Evolutionary conservation across 2,797 vertebrate genomes (phyloP).

Genomic region (Amniataba percoides): DNA sequence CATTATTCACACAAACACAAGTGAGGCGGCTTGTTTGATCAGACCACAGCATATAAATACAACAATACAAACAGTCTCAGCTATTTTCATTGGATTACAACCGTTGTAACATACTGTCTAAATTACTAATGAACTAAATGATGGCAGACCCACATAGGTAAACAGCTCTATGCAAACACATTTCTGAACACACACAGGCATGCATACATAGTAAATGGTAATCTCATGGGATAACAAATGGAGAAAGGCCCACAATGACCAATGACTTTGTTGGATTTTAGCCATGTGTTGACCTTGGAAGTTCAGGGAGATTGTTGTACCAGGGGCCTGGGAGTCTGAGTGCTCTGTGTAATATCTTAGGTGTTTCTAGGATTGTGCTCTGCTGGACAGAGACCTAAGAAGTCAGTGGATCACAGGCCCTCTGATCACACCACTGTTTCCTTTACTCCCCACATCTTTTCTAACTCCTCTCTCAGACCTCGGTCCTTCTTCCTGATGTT

Average conservation of each 20-base stretch:
- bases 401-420: too few relatives aligned
- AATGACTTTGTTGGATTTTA: conserved; percentile 38
- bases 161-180: conserved; percentile 65
- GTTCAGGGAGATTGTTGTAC: conserved; percentile 1
- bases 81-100: conserved; percentile 52
- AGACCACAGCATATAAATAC: conserved; percentile 49
- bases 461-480: too few relatives aligned
- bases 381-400: too few relatives aligned
- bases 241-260: conserved; percentile 14
- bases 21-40: conserved; percentile 62
- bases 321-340: too few relatives aligned
- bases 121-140: conserved; percentile 65
- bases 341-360: too few relatives aligned
- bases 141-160: conserved; percentile 55
- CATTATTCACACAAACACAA: conserved; percentile 50
- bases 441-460: too few relatives aligned
- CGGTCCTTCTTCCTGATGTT: too few relatives aligned
- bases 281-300: conserved; percentile 54
- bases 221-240: conserved; percentile 22
- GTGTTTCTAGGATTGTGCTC: too few relatives aligned
- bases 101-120: conserved; percentile 46
- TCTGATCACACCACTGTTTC: too few relatives aligned
- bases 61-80: conserved; percentile 49
- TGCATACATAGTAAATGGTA: conserved; percentile 33
- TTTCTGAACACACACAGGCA: conserved; percentile 33